Evolutionary conservation across 2,888 invertebrate genomes (phyloP).

Genomic region (Furcula furcula): DNA sequence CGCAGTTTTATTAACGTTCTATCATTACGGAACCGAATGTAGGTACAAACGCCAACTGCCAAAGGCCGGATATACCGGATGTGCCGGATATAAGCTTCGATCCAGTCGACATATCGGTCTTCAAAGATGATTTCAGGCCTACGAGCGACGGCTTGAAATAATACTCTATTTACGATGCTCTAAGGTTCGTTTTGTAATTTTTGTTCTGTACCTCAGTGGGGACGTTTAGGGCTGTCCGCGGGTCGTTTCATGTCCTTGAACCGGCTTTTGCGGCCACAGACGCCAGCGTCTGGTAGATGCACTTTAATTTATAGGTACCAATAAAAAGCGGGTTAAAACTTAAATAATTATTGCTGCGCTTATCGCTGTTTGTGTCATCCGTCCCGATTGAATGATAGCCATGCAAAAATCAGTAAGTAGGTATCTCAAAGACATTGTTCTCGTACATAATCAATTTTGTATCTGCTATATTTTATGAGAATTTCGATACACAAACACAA

Average conservation of each 20-base stretch:
- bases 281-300: conserved; percentile 24
- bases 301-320: too few relatives aligned
- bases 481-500: too few relatives aligned
- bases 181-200: neutral
- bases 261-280: conserved; percentile 30
- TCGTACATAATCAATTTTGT: too few relatives aligned
- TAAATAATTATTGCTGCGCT: too few relatives aligned
- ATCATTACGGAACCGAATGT: conserved; percentile 15
- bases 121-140: conserved; percentile 5
- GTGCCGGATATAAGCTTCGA: conserved; percentile 19
- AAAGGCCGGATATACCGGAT: conserved; percentile 14
- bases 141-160: neutral
- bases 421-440: too few relatives aligned
- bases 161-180: neutral
- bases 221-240: conserved; percentile 8
- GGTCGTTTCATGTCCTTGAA: conserved; percentile 27
- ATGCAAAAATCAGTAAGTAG: too few relatives aligned
- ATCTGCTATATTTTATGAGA: too few relatives aligned
- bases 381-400: too few relatives aligned
- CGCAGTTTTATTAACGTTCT: conserved; percentile 16
- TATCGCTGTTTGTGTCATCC: too few relatives aligned
- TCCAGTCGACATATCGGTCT: conserved; percentile 7
- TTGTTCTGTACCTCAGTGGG: conserved; percentile 7
- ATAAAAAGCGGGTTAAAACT: too few relatives aligned
- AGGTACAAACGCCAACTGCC: conserved; percentile 10